A percentile compares a stretch with the other conserved stretches of the same genome.
Evolutionary conservation across 2,888 invertebrate genomes (phyloP).

Genomic region (Bhutanitis thaidina): DNA sequence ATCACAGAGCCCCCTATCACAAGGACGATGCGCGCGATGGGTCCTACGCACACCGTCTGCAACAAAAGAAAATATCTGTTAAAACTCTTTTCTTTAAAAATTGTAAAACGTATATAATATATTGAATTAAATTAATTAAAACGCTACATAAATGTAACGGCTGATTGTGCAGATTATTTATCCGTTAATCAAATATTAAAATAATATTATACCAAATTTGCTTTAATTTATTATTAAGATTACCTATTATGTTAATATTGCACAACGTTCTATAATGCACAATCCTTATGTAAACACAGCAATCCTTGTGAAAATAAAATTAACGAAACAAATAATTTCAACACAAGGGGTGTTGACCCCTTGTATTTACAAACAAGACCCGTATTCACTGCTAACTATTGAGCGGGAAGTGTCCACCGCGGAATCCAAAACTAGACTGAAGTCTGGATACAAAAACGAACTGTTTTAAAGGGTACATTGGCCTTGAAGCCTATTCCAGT

Average conservation of each 20-base stretch:
- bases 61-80: slow-evolving; percentile 52
- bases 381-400: slow-evolving; percentile 28
- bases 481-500: slow-evolving; percentile 67
- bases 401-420: slow-evolving; percentile 54
- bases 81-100: background rate
- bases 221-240: background rate
- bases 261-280: slow-evolving; percentile 21
- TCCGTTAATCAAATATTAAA: too few species aligned
- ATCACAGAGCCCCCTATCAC: slow-evolving; percentile 80
- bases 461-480: slow-evolving; percentile 69
- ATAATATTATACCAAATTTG: too few species aligned
- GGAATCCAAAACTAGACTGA: slow-evolving; percentile 71
- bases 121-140: too few species aligned
- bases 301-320: background rate
- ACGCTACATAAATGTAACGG: too few species aligned
- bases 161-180: too few species aligned
- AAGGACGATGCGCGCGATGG: slow-evolving; percentile 75
- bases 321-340: slow-evolving; percentile 29
- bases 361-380: slow-evolving; percentile 63
- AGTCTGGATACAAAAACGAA: slow-evolving; percentile 63
- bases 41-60: slow-evolving; percentile 74
- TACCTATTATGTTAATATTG: slow-evolving; percentile 15
- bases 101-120: too few species aligned
- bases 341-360: slow-evolving; percentile 50
- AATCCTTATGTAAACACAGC: background rate